Conservation (phyloP, 2,888 invertebrate genomes). For the Sympetrum striolatum region DNA sequence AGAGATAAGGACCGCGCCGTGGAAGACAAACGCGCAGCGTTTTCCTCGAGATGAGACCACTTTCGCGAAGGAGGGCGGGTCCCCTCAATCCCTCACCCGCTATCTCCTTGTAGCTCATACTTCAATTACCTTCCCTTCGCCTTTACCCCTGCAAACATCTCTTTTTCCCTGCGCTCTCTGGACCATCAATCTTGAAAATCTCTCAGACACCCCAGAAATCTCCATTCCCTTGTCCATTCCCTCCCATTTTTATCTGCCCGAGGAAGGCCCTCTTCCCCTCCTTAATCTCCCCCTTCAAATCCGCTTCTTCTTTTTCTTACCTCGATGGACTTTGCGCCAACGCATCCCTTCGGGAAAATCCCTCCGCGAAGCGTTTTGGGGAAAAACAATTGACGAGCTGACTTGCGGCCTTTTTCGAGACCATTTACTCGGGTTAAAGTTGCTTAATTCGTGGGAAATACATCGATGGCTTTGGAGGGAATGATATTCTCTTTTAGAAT, state of each 20-base stretch:
- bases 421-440: too few species aligned
- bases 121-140: background rate
- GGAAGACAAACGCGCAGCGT: too few species aligned
- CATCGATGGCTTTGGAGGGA: too few species aligned
- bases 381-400: too few species aligned
- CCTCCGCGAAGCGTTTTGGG: too few species aligned
- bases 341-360: too few species aligned
- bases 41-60: too few species aligned
- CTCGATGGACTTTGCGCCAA: background rate
- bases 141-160: background rate
- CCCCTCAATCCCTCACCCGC: background rate
- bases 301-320: background rate
- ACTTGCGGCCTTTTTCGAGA: too few species aligned
- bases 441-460: too few species aligned
- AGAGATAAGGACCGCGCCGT: too few species aligned
- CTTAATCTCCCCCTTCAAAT: background rate
- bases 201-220: background rate
- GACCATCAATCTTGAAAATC: background rate
- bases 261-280: background rate
- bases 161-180: background rate
- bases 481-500: too few species aligned
- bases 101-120: background rate
- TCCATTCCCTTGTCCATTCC: background rate
- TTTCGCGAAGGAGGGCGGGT: too few species aligned
- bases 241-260: background rate